Evolutionary conservation across 2,113 vertebrate genomes (phyloP).

Genomic region (Bos taurus): DNA sequence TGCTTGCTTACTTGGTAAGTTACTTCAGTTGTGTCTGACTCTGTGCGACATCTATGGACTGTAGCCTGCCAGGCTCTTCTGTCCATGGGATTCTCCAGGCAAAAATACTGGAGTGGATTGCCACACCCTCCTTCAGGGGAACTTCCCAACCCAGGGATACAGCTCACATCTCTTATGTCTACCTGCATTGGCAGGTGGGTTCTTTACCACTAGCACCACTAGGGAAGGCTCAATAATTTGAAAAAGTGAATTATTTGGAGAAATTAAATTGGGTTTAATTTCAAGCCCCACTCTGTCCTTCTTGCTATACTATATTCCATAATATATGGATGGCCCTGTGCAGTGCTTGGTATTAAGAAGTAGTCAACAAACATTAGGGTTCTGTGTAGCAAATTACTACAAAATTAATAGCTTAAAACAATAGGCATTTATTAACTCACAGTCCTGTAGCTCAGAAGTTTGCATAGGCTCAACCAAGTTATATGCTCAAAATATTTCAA

Average conservation of each 20-base stretch:
- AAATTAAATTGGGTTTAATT: background rate
- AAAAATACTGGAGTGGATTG: background rate
- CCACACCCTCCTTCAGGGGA: background rate
- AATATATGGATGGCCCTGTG: background rate
- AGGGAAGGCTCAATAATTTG: background rate
- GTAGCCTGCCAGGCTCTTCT: background rate
- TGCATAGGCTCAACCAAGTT: background rate
- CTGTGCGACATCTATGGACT: background rate
- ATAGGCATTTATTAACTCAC: background rate
- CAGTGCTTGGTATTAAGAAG: background rate
- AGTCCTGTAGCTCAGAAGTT: background rate
- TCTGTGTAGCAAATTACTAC: background rate
- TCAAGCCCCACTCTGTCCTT: background rate
- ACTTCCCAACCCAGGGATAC: background rate
- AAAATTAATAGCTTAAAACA: background rate
- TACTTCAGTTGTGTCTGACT: background rate
- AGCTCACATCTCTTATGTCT: background rate
- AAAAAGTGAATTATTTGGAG: background rate
- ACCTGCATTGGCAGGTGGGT: background rate
- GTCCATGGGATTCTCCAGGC: background rate
- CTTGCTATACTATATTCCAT: background rate
- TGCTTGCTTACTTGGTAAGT: background rate
- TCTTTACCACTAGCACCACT: background rate
- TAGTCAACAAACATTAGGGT: background rate
- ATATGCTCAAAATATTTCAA: background rate